Base-by-base conservation (phyloP, 30 jellyfish, hydroid and myxozoan genomes). In the Pelagia noctiluca region DNA sequence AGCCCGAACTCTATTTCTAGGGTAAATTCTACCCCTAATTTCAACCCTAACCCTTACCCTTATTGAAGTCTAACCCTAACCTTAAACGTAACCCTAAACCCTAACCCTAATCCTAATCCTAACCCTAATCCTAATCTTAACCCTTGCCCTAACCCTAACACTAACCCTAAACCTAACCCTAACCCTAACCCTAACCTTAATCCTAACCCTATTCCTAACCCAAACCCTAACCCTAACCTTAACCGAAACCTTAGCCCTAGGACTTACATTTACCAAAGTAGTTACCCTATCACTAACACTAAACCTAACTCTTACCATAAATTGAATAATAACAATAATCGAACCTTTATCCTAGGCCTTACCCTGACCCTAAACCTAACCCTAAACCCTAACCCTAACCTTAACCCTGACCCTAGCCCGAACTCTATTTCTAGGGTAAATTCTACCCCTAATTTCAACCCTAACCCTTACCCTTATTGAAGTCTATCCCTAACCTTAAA, bases 121-220 rank as follows among this genome's bases (percentile, higher is more conserved):
- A 68, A 68, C 81, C 81, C 81, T 68, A 68, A 68, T 64, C 81
- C 81, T 68, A 68, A 68, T 64, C 81, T 64, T 68, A 68, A 68
- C 81, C 81, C 81, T 68, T 32, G 37, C 81, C 81, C 81, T 68
- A 68, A 68, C 81, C 81, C 81, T 70, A 70, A 70, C 82, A 64
- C 82, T 70, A 34, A 70, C 66, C 82, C 82, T 70, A 34, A 70
- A 64, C 82, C 82, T 70, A 34, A 70, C 82, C 82, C 66, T 70
- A 35, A 35, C 82, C 66, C 66, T 30, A 63, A 63, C 76, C 53
- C 49, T 21, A 63, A 63, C 76, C 50, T 50, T 63, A 8, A 30
- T 50, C 76, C 76, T 30, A 63, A 63, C 76, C 76, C 53, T 63
- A 63, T 12, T 23, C 42, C 53, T 26, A 30, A 63, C 76, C 53